Conservation (phyloP, 2,113 vertebrate genomes). For the Amphiprion ocellaris region DNA sequence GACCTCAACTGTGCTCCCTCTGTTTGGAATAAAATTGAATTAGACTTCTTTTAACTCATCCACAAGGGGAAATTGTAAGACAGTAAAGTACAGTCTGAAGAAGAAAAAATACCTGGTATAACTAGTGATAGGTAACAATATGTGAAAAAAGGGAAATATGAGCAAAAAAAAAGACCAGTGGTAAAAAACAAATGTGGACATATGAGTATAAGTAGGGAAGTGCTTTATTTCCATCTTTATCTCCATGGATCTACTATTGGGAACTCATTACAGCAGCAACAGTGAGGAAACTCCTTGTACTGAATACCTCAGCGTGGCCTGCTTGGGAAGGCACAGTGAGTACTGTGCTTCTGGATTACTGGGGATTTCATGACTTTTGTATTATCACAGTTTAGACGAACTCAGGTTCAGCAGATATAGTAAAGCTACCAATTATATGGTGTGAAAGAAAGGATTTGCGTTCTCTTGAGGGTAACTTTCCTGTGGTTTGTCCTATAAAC, state of each 20-base stretch:
- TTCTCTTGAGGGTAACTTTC: neutral
- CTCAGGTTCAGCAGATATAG: neutral
- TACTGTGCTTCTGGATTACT: neutral
- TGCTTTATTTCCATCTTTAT: too few species aligned
- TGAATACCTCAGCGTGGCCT: neutral
- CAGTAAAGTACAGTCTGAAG: too few species aligned
- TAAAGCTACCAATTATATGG: too few species aligned
- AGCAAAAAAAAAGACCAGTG: too few species aligned
- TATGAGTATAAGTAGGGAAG: too few species aligned
- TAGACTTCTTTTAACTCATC: neutral
- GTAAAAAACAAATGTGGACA: too few species aligned
- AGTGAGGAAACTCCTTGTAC: neutral
- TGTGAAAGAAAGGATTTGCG: neutral
- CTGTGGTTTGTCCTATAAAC: neutral
- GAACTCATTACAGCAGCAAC: too few species aligned
- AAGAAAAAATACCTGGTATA: too few species aligned
- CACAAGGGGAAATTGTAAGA: neutral
- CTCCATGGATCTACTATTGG: too few species aligned
- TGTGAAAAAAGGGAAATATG: too few species aligned
- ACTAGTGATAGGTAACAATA: too few species aligned
- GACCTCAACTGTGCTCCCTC: slow-evolving; percentile 48
- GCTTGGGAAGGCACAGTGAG: neutral
- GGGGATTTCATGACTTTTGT: neutral
- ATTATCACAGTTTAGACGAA: neutral
- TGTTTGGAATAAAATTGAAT: slow-evolving; percentile 11